These are phyloP conservation scores for Yponomeuta plumbellus DNA, from an alignment of 2,888 invertebrate genomes.

Conservation along the genomic window DNA sequence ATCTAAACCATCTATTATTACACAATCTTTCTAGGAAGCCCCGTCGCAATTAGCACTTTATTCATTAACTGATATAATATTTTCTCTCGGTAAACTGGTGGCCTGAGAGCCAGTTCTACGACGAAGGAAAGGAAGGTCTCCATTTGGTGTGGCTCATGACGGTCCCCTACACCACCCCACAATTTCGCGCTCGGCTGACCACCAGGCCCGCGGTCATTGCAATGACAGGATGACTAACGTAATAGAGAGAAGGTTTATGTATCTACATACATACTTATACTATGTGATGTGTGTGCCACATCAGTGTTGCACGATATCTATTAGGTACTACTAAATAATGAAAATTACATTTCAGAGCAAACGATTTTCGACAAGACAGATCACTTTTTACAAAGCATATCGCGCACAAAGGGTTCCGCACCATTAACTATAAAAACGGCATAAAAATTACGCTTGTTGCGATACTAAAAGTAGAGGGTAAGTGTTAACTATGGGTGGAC, in stretches of 20 bases:
- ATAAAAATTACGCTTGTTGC: too few relatives aligned
- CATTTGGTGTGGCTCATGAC: not conserved
- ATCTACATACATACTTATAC: not conserved
- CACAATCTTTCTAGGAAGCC: not conserved
- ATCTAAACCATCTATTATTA: conserved; percentile 1
- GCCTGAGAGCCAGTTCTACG: not conserved
- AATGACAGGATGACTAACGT: not conserved
- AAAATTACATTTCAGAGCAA: too few relatives aligned
- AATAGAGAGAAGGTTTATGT: not conserved
- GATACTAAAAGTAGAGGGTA: too few relatives aligned
- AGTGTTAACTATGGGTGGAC: too few relatives aligned
- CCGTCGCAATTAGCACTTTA: not conserved
- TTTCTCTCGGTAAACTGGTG: not conserved
- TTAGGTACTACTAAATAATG: too few relatives aligned
- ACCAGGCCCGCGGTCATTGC: not conserved
- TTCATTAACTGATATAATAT: not conserved
- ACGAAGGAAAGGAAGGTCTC: not conserved
- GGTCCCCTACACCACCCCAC: not conserved
- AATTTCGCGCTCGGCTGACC: not conserved
- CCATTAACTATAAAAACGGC: too few relatives aligned
- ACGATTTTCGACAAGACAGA: too few relatives aligned
- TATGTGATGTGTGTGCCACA: too few relatives aligned
- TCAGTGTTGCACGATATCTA: too few relatives aligned
- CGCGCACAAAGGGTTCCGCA: too few relatives aligned
- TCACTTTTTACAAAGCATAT: too few relatives aligned